Percentiles rank a stretch among this genome's conserved stretches.
These are phyloP conservation scores for Serinus canaria DNA, from an alignment of 2,113 vertebrate genomes.

Conservation along the genomic window DNA sequence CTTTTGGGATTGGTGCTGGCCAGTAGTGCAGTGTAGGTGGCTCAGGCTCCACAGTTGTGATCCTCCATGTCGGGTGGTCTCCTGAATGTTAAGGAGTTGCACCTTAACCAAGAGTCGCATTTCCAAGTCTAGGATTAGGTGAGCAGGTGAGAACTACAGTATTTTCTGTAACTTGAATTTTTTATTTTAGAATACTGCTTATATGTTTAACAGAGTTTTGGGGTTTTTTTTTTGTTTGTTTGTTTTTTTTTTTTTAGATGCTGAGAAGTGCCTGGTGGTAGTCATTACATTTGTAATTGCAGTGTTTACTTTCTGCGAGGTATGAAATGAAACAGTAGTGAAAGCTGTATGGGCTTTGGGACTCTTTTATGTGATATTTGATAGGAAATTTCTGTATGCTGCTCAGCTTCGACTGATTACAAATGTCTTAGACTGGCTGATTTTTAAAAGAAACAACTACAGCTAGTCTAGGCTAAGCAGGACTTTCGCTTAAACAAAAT, in stretches of 20 bases:
- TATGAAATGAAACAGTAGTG: neutral
- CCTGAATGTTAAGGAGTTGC: neutral
- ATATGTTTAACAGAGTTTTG: neutral
- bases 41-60: neutral
- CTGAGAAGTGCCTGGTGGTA: neutral
- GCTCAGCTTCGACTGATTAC: neutral
- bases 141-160: neutral
- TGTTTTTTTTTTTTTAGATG: neutral
- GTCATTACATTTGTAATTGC: neutral
- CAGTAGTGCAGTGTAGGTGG: fast-evolving
- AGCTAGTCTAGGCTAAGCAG: neutral
- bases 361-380: neutral
- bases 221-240: too few relatives aligned
- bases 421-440: neutral
- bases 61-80: neutral
- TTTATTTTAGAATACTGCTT: neutral
- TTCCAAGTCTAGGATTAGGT: neutral
- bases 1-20: neutral
- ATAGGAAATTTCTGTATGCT: neutral
- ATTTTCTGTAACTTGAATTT: neutral
- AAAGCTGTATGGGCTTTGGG: neutral
- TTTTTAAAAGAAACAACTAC: neutral
- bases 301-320: neutral
- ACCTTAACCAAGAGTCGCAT: neutral
- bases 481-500: neutral